Percentiles rank a stretch among this genome's conserved stretches.
Conservation (phyloP, 1,140 invertebrate genomes). For the Nymphalis io region DNA sequence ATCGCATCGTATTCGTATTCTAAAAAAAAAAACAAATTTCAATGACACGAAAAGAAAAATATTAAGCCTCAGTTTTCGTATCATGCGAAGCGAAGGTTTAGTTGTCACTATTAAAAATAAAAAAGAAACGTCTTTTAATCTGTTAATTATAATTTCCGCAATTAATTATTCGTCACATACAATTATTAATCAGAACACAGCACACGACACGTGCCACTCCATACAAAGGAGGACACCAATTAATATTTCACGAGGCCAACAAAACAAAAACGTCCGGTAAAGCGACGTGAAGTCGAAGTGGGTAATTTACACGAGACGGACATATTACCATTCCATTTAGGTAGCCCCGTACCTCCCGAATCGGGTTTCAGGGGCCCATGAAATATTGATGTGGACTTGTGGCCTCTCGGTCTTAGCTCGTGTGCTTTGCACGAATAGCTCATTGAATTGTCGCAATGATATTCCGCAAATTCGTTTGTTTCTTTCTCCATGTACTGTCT, state of each 20-base stretch:
- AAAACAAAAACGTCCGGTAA: constrained; percentile 22
- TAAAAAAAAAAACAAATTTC: too few relatives aligned
- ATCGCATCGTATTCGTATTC: too few relatives aligned
- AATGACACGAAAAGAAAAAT: too few relatives aligned
- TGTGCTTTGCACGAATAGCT: constrained; percentile 13
- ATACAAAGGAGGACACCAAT: constrained; percentile 26
- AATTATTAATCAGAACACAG: constrained; percentile 14
- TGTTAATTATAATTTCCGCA: neutral
- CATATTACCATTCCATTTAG: constrained; percentile 50
- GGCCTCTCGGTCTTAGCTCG: constrained; percentile 19
- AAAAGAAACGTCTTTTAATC: too few relatives aligned
- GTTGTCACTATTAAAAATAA: too few relatives aligned
- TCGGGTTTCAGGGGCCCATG: constrained; percentile 46
- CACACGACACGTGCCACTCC: constrained; percentile 20
- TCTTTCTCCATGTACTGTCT: neutral
- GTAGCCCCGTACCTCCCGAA: constrained; percentile 32
- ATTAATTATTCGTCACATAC: constrained; percentile 4
- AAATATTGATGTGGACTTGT: constrained; percentile 47
- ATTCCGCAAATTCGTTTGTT: neutral
- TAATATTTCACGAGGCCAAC: constrained; percentile 32
- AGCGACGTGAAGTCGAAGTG: constrained; percentile 19
- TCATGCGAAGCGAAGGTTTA: too few relatives aligned
- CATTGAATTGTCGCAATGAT: constrained; percentile 12
- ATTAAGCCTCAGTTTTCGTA: too few relatives aligned
- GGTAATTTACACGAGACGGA: constrained; percentile 42